Conservation (phyloP, 1,140 invertebrate genomes). For the Plectrocnemia conspersa region DNA sequence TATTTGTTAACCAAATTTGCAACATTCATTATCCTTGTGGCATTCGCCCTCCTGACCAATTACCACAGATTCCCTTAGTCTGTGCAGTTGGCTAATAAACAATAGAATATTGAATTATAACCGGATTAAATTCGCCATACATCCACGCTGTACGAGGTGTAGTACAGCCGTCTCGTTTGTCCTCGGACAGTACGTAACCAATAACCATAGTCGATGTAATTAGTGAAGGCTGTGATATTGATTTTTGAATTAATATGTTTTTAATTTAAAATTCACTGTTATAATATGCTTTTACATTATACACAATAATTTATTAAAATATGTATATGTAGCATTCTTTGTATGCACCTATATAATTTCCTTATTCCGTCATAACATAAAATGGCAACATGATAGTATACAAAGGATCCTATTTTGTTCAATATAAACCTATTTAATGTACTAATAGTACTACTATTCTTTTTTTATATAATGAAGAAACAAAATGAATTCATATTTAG, state of each 20-base stretch:
- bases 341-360: background rate
- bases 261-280: background rate
- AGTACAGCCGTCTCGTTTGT: slow-evolving; percentile 1
- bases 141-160: background rate
- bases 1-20: too few relatives aligned
- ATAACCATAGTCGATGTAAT: background rate
- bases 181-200: slow-evolving; percentile 6
- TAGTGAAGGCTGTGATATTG: background rate
- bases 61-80: background rate
- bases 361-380: too few relatives aligned
- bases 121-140: background rate
- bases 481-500: too few relatives aligned
- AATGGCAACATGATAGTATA: too few relatives aligned
- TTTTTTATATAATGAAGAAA: too few relatives aligned
- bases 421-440: too few relatives aligned
- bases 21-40: too few relatives aligned
- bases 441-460: too few relatives aligned
- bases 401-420: too few relatives aligned
- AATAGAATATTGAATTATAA: slow-evolving; percentile 8
- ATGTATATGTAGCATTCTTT: background rate
- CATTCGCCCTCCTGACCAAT: background rate
- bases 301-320: background rate
- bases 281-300: background rate
- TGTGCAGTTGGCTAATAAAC: slow-evolving; percentile 1
- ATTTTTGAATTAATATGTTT: background rate